Conservation (phyloP, 2,113 vertebrate species). For the Tylochromis polylepis region DNA sequence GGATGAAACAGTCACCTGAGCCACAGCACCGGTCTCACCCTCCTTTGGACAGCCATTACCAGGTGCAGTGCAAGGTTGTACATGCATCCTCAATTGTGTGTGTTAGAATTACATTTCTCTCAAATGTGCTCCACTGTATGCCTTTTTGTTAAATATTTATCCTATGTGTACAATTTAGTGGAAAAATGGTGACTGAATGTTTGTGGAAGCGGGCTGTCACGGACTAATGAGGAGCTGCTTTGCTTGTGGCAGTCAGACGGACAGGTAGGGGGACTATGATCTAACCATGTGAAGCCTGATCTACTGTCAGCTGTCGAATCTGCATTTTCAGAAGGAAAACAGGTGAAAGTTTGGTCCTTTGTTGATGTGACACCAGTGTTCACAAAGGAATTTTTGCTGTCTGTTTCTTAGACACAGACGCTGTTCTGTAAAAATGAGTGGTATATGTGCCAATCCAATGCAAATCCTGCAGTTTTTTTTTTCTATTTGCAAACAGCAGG, state of each 20-base stretch:
- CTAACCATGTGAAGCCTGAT: not conserved
- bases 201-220: not conserved
- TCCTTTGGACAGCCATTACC: not conserved
- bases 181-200: not conserved
- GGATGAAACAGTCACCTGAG: conserved; percentile 4
- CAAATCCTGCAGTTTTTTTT: not conserved
- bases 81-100: not conserved
- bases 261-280: not conserved
- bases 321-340: not conserved
- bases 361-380: not conserved
- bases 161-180: not conserved
- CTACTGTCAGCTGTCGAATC: not conserved
- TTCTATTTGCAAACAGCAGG: not conserved
- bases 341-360: not conserved
- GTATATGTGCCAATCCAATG: not conserved
- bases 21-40: not conserved
- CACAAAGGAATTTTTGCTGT: not conserved
- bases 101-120: not conserved
- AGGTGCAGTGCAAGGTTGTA: not conserved
- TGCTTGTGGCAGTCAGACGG: not conserved
- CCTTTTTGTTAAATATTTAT: not conserved
- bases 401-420: not conserved
- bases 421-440: not conserved
- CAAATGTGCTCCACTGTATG: not conserved
- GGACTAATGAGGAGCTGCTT: not conserved